Evolutionary conservation across 2,797 vertebrate species (phyloP), one percentile per base, ranked within the genome.

Genomic region (Micropoecilia bifurca): DNA sequence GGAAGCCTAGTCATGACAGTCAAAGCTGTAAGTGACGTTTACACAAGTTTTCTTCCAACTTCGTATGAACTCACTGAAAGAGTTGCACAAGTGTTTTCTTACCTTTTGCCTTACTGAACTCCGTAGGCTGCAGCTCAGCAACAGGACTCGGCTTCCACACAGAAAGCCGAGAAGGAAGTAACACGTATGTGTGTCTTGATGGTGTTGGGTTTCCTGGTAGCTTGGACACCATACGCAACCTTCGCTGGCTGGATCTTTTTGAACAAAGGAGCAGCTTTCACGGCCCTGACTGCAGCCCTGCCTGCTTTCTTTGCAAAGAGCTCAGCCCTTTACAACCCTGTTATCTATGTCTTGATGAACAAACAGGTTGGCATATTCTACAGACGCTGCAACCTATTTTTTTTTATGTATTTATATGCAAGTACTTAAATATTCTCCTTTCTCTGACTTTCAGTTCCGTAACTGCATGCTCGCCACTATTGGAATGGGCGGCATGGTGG

Each of bases 101-200:
- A 71, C 1, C 8, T 18, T 14, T 75, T 12, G 39, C 12, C 13
- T 72, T 9, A 71, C 12, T 63, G 5, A 53, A 22, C 59, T 74
- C 47, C 45, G 2, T 80, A 97, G 97, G 96, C 96, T 39, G 96
- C 96, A 1, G 95, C 96, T 1, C 95, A 97, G 89, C 97, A 97
- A 87, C 96, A 97, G 82, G 96, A 97, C 68, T 97, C 97, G 0
- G 96, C 92, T 22, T 96, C 95, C 0, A 97, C 96, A 0, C 97
- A 97, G 94, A 97, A 97, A 83, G 97, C 96, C 0, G 96, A 97
- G 93, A 94, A 83, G 80, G 96, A 97, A 90, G 97, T 97, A 78
- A 97, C 96, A 8, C 95, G 93, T 28, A 97, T 97, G 96, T 97
- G 96, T 73, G 57, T 97, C 87, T 85, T 97, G 81, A 97, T 97